phyloP scores from a whole-genome alignment of 2,113 vertebrate species.

The Chitala chitala region DNA sequence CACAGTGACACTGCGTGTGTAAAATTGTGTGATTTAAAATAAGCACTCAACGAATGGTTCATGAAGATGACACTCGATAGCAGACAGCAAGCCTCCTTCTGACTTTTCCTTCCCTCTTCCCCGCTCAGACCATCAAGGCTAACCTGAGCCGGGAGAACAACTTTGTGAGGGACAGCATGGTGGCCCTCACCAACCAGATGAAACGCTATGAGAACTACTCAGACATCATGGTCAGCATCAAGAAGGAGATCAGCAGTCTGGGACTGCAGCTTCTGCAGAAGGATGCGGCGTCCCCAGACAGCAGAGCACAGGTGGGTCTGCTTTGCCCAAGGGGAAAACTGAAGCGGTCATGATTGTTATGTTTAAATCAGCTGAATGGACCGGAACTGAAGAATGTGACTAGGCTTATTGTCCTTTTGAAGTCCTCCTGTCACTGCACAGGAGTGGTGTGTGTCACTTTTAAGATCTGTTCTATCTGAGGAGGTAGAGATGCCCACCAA shows the following conservation, averaged over 20 bases:
- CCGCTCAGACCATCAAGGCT: conserved; percentile 79
- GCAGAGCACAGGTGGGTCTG: conserved; percentile 71
- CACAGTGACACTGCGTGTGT: no score
- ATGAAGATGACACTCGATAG: no score
- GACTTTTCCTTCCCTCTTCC: neutral
- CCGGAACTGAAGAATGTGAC: no score
- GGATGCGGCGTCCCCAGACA: conserved; percentile 56
- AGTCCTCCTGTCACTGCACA: no score
- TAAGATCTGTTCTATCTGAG: no score
- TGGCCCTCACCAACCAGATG: conserved; percentile 79
- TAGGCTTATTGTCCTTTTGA: no score
- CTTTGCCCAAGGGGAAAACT: neutral
- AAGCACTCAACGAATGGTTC: no score
- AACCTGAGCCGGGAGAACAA: conserved; percentile 89
- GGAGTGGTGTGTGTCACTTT: no score
- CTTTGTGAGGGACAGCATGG: conserved; percentile 82
- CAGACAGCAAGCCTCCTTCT: neutral
- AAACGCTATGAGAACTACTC: conserved; percentile 89
- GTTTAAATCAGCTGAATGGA: neutral
- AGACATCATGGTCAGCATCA: conserved; percentile 88
- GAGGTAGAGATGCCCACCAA: no score
- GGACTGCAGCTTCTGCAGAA: conserved; percentile 90
- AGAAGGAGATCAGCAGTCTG: conserved; percentile 89
- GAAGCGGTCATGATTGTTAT: neutral
- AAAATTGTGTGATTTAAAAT: no score